Conservation (phyloP, 2,888 invertebrate genomes). For the Neoitamus cyanurus region DNA sequence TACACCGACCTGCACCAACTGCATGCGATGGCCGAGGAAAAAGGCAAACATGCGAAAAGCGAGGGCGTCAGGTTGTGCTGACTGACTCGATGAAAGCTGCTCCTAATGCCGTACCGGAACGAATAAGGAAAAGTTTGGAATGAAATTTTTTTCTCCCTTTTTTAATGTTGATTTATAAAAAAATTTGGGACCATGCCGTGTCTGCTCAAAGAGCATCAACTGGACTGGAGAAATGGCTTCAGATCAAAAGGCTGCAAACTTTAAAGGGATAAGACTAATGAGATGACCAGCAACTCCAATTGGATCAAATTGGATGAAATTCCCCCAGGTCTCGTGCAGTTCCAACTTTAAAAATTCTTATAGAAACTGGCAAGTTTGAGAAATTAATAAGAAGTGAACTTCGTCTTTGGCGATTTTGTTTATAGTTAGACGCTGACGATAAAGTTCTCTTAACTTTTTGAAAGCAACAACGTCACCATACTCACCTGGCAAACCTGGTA, state of each 20-base stretch:
- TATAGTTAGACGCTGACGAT: neutral
- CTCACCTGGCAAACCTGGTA: neutral
- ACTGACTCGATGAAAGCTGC: neutral
- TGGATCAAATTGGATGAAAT: neutral
- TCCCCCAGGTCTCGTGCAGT: neutral
- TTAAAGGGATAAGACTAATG: neutral
- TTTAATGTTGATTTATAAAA: neutral
- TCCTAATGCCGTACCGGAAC: neutral
- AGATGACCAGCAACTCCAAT: neutral
- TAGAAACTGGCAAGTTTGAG: neutral
- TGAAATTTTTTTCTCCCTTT: neutral
- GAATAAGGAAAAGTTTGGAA: neutral
- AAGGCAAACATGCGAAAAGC: neutral
- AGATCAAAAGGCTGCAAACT: neutral
- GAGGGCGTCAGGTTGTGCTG: slow-evolving; percentile 17
- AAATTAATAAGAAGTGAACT: neutral
- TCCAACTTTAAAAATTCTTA: neutral
- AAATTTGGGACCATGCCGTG: neutral
- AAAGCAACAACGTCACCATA: neutral
- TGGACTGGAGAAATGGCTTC: neutral
- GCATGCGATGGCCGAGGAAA: neutral
- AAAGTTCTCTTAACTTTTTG: neutral
- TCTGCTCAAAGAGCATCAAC: neutral
- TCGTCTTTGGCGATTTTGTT: neutral
- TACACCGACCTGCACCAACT: neutral